phyloP scores from a whole-genome alignment of 2,797 vertebrate genomes.

The Alauda arvensis region DNA sequence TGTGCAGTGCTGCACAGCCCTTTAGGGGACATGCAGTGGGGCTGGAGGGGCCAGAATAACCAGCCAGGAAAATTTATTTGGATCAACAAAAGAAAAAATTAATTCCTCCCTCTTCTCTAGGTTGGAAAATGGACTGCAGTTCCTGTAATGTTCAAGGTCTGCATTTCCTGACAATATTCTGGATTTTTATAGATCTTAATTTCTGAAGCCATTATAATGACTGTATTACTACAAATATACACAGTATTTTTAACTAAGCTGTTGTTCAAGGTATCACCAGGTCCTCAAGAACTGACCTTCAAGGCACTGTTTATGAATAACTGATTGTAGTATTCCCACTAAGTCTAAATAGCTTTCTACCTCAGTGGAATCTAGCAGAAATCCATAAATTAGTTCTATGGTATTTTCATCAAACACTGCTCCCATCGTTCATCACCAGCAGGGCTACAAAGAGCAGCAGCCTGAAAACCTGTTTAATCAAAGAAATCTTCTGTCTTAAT shows the following conservation, averaged over 20 bases:
- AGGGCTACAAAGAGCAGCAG: neutral
- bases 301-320: neutral
- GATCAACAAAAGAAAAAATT: neutral
- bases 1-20: neutral
- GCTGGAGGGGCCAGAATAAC: neutral
- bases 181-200: neutral
- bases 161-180: neutral
- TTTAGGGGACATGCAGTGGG: neutral
- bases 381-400: neutral
- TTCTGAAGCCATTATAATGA: neutral
- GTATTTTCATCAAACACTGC: neutral
- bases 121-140: neutral
- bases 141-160: neutral
- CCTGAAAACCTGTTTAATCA: neutral
- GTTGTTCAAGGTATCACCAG: neutral
- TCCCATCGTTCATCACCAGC: neutral
- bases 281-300: neutral
- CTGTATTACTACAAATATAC: neutral
- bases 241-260: neutral
- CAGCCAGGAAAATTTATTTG: neutral
- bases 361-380: neutral
- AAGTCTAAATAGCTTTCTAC: neutral
- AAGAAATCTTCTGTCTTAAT: neutral
- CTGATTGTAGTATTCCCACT: neutral
- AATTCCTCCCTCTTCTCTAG: neutral